Evolutionary conservation across 2,113 vertebrate species (phyloP), one percentile per base, ranked within the genome.

Genomic region (Albula goreensis): DNA sequence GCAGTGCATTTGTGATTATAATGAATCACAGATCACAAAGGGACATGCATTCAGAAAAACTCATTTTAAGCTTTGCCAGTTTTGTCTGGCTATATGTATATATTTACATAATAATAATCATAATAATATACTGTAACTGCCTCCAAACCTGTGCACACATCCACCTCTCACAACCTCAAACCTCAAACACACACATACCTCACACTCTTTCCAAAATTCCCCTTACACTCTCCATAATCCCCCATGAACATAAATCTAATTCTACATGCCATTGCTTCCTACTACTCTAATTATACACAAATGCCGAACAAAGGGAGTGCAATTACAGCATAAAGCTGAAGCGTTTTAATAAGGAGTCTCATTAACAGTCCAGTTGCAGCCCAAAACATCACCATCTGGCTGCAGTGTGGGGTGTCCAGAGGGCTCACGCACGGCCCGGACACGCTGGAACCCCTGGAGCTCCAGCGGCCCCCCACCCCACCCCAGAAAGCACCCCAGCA

Each of bases 181-280:
- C 17, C 17, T 48, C 85, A 77, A 53, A 82, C 63, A 82, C 80
- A 83, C 85, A 78, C 80, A 78, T 49, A 74, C 50, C 22, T 52
- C 85, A 81, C 78, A 80, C 82, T 78, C 52, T 63, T 86, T 8
- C 78, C 78, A 50, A 41, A 41, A 41, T 50, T 25, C 31, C 31
- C 25, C 12, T 50, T 0, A 80, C 78, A 50, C 78, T 19, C 78
- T 25, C 49, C 31, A 41, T 41, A 41, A 41, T 41, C 31, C 31
- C 31, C 31, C 31, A 41, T 41, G 31, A 41, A 41, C 31, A 41
- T 41, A 56, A 56, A 56, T 56, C 53, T 56, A 56, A 56, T 56
- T n/a, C 3, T 70, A n/a, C 7, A 74, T 31, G 70, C 25, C n/a
- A 2, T 2, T 74, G n/a, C 22, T 66, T 66, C 17, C 17, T 74